Conservation (phyloP, 2,888 invertebrate genomes). For the Helleia helle region DNA sequence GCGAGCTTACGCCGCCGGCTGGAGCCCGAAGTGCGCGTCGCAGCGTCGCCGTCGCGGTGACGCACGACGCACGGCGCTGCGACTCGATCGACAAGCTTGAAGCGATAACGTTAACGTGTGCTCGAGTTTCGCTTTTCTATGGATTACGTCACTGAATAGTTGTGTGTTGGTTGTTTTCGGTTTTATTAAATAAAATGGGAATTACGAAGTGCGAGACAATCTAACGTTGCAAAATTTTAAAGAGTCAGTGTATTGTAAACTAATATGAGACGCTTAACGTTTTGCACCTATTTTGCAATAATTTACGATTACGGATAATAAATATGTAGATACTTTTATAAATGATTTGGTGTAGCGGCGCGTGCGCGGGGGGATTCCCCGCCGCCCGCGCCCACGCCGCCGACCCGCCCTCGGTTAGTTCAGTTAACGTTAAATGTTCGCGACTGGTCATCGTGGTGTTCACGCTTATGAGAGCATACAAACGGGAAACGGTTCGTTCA, state of each 20-base stretch:
- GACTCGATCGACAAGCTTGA: constrained; percentile 58
- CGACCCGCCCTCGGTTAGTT: constrained; percentile 12
- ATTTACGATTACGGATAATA: constrained; percentile 54
- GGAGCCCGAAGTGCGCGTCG: constrained; percentile 63
- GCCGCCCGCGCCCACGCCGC: constrained; percentile 31
- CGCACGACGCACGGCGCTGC: constrained; percentile 37
- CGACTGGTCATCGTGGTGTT: constrained; percentile 19
- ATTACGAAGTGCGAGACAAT: constrained; percentile 54
- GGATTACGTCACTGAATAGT: constrained; percentile 58
- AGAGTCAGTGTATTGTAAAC: constrained; percentile 63
- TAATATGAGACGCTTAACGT: constrained; percentile 65
- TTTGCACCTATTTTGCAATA: constrained; percentile 72
- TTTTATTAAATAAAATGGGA: constrained; percentile 51
- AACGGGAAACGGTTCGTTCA: constrained; percentile 20
- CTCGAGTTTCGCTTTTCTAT: constrained; percentile 60
- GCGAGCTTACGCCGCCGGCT: constrained; percentile 68
- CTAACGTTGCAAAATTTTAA: constrained; percentile 58
- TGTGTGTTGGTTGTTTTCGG: constrained; percentile 62
- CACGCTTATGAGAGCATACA: constrained; percentile 21
- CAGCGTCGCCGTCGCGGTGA: constrained; percentile 58
- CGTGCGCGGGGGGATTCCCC: constrained; percentile 46
- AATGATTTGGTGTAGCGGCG: constrained; percentile 29
- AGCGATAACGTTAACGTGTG: constrained; percentile 62
- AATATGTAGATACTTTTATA: constrained; percentile 56
- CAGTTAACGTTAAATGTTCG: constrained; percentile 10